Base-by-base conservation (phyloP, 1,140 invertebrate genomes). In the Caenorhabditis inopinata region DNA sequence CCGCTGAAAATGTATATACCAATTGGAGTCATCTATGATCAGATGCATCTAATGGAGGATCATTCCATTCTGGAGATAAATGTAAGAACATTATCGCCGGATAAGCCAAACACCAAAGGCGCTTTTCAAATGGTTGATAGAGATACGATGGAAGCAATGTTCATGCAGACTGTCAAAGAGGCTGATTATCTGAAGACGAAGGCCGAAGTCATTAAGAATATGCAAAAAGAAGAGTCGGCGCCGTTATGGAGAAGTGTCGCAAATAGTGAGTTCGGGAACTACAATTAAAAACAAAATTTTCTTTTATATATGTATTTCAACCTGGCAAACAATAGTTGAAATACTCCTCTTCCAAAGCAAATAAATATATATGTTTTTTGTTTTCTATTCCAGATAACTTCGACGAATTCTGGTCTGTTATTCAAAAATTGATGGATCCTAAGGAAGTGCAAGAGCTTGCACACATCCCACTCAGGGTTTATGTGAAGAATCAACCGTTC, bases 321-420 rank as follows among this genome's bases (percentile, higher is more conserved):
- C n/a, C n/a, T n/a, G n/a, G n/a, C n/a, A n/a, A n/a, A n/a, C n/a
- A n/a, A n/a, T n/a, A n/a, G n/a, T n/a, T n/a, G n/a, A n/a, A n/a
- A n/a, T n/a, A n/a, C n/a, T n/a, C n/a, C n/a, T n/a, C n/a, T n/a
- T n/a, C n/a, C n/a, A n/a, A n/a, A n/a, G n/a, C n/a, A n/a, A n/a
- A n/a, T n/a, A n/a, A n/a, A n/a, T n/a, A n/a, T n/a, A n/a, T n/a
- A n/a, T n/a, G n/a, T n/a, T n/a, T n/a, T n/a, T n/a, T n/a, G n/a
- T n/a, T n/a, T n/a, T n/a, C n/a, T n/a, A n/a, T 53, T 27, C 18
- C 89, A 94, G 94, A 98, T 88, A 97, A 96, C 90, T 99, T 98
- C 90, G 96, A 99, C 89, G 96, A 98, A 89, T 99, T 99, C 90
- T 98, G 97, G 96, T 93, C 94, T 6, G 93, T 98, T 12, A 98